Base-by-base conservation (phyloP, 2,888 invertebrate genomes). In the Volucella inflata region DNA sequence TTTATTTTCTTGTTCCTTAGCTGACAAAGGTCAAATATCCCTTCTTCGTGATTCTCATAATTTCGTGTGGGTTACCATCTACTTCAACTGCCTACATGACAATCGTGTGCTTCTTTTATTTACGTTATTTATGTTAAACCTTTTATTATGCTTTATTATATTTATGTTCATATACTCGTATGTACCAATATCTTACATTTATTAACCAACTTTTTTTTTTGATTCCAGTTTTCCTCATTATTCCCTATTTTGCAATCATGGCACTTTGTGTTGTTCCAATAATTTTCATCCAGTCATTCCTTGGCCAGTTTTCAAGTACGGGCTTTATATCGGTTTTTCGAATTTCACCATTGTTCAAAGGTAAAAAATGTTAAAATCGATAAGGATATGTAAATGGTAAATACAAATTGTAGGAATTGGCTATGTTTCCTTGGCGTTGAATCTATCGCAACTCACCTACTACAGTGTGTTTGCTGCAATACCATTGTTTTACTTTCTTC, bases 341-440 rank as follows among this genome's bases (percentile, higher is more conserved):
- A 88, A 94, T 96, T 87, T 94, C 95, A 77, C 97, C 97, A 2
- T 93, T 97, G 62, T 97, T 98, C 91, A 98, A 98, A 95, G 98
- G 97, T 96, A 92, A 10, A 60, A 30, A 4, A 30, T 30, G 30
- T 6, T 4, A 30, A 3, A 30, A 30, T 1, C 30, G 4, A 6
- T 30, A 6, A 30, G 1, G 6, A 6, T 2, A 8, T 17, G 2
- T 2, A 16, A 17, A 6, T 2, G 9, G 10, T n/a, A 12, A 16
- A 50, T 17, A 12, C n/a, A 50, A 55, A 50, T 8, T 8, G 2
- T 38, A 97, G 97, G 98, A 60, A 96, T 97, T 50, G 98, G 98
- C 2, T 97, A 96, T 90, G 96, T 97, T 0, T 95, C 96, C 10
- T 93, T 96, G 2, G 92, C 96, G 42, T 93, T 97, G 88, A 97